Conservation (phyloP, 2,113 vertebrate species). For the Psilopsiagon aymara region DNA sequence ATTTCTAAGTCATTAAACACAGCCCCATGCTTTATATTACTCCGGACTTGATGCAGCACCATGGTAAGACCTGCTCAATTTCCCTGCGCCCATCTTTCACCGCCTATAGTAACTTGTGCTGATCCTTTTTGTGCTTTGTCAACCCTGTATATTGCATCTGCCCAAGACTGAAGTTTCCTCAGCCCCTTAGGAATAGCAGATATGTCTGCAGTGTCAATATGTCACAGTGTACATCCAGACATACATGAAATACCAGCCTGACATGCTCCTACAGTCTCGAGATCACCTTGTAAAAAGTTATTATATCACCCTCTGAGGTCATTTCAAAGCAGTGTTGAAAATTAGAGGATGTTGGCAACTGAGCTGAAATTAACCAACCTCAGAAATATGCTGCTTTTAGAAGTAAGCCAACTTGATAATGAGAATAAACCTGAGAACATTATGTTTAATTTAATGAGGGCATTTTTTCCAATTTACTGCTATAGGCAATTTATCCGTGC, state of each 20-base stretch:
- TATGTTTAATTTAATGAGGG: neutral
- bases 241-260: neutral
- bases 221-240: neutral
- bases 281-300: neutral
- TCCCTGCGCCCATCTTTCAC: conserved; percentile 29
- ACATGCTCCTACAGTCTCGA: neutral
- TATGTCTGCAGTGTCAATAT: neutral
- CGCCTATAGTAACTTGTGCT: neutral
- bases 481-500: neutral
- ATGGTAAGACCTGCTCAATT: neutral
- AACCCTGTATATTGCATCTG: neutral
- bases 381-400: neutral
- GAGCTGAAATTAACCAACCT: neutral
- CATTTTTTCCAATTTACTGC: neutral
- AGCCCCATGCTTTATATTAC: neutral
- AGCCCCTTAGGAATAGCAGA: neutral
- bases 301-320: neutral
- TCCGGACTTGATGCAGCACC: neutral
- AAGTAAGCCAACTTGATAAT: neutral
- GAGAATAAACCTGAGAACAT: neutral
- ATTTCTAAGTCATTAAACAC: conserved; percentile 34
- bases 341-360: neutral
- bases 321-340: neutral
- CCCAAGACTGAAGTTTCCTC: conserved; percentile 18
- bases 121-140: conserved; percentile 36